These are phyloP conservation scores for Periphyllus acericola DNA, from an alignment of 2,888 invertebrate species.

Conservation along the genomic window DNA sequence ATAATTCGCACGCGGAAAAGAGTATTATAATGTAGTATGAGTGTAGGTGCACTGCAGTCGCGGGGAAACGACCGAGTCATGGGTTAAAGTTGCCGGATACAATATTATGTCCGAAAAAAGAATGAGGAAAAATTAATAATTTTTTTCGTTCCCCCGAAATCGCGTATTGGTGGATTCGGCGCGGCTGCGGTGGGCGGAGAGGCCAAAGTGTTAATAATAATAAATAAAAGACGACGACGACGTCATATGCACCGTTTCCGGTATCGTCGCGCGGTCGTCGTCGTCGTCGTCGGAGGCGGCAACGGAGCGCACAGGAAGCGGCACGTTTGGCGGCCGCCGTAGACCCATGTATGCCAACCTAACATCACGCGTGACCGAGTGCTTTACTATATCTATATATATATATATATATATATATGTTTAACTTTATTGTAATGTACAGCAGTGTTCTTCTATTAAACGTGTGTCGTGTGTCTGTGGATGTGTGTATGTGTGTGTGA, in stretches of 20 bases:
- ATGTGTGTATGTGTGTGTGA: background rate
- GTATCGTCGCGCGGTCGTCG: conserved; percentile 48
- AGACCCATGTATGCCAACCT: conserved; percentile 59
- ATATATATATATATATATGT: background rate
- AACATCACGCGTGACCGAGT: conserved; percentile 53
- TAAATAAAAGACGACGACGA: conserved; percentile 24
- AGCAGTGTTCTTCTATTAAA: conserved; percentile 5
- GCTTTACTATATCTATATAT: conserved; percentile 10
- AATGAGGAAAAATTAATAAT: too few species aligned
- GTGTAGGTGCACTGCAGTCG: too few species aligned
- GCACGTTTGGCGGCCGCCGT: conserved; percentile 53
- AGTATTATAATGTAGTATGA: background rate
- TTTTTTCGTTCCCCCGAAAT: background rate
- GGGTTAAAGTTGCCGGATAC: background rate
- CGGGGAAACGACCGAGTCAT: background rate
- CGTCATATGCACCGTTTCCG: conserved; percentile 54
- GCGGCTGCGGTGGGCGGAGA: background rate
- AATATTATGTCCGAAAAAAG: too few species aligned
- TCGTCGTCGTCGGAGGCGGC: conserved; percentile 50
- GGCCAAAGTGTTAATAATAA: conserved; percentile 40
- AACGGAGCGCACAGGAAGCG: conserved; percentile 55
- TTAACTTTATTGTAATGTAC: background rate
- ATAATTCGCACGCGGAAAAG: background rate
- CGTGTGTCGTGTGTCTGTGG: too few species aligned
- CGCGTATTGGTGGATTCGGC: background rate